Conservation (phyloP, 1,140 invertebrate species). For the Patella vulgata region DNA sequence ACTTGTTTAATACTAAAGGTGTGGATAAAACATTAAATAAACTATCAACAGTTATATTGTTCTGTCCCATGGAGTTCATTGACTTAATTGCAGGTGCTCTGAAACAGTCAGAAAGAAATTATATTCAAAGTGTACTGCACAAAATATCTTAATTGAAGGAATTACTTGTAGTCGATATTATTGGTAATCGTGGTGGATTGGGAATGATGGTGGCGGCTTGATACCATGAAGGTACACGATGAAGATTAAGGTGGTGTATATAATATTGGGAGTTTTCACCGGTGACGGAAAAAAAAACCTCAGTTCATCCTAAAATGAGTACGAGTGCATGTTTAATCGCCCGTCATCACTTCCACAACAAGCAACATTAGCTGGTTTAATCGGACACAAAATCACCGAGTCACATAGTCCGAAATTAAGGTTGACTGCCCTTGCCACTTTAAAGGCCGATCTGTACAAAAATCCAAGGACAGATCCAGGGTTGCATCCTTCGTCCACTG, state of each 20-base stretch:
- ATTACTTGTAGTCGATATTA: neutral
- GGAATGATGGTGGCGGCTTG: neutral
- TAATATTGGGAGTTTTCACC: too few species aligned
- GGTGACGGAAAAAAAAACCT: too few species aligned
- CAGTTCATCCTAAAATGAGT: too few species aligned
- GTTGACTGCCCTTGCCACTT: too few species aligned
- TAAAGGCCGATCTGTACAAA: too few species aligned
- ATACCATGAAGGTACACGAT: neutral
- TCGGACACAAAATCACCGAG: too few species aligned
- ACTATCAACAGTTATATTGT: slow-evolving; percentile 35
- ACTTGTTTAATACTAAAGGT: slow-evolving; percentile 48
- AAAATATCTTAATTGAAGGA: neutral
- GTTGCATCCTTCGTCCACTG: too few species aligned
- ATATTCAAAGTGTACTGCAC: neutral
- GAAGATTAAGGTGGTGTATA: neutral
- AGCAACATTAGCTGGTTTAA: too few species aligned
- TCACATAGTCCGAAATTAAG: too few species aligned
- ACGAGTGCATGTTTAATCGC: too few species aligned
- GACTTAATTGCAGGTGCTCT: slow-evolving; percentile 49
- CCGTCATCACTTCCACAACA: too few species aligned
- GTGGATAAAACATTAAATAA: slow-evolving; percentile 48
- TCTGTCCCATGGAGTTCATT: slow-evolving; percentile 47
- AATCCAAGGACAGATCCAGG: too few species aligned
- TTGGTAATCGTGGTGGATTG: neutral
- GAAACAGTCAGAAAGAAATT: slow-evolving; percentile 12